Percentiles rank a stretch among this genome's conserved stretches.
These are phyloP conservation scores for roundworm (Caenorhabditis elegans) DNA, from an alignment of 1,140 invertebrate genomes.

Conservation along the genomic window WBcel235 BX284604.4:6757001-6757500, in stretches of 20 bases:
- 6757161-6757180: too few relatives aligned
- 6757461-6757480: background rate
- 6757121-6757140: too few relatives aligned
- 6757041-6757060: background rate
- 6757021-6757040: background rate
- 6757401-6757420: background rate
- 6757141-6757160: too few relatives aligned
- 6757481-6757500: background rate
- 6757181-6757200: too few relatives aligned
- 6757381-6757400: background rate
- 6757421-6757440: too few relatives aligned
- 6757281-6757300: too few relatives aligned
- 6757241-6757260: background rate
- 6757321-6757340: background rate
- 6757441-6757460: background rate
- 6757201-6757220: too few relatives aligned
- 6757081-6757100: too few relatives aligned
- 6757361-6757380: constrained; percentile 3
- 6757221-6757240: too few relatives aligned
- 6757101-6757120: too few relatives aligned
- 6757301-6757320: background rate
- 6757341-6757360: constrained; percentile 1
- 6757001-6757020: too few relatives aligned
- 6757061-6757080: too few relatives aligned
- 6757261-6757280: background rate